Percentiles rank a stretch among this genome's conserved stretches.
These are phyloP conservation scores for Drosophila burlai DNA, from an alignment of 1,140 invertebrate genomes.

Conservation along the genomic window DNA sequence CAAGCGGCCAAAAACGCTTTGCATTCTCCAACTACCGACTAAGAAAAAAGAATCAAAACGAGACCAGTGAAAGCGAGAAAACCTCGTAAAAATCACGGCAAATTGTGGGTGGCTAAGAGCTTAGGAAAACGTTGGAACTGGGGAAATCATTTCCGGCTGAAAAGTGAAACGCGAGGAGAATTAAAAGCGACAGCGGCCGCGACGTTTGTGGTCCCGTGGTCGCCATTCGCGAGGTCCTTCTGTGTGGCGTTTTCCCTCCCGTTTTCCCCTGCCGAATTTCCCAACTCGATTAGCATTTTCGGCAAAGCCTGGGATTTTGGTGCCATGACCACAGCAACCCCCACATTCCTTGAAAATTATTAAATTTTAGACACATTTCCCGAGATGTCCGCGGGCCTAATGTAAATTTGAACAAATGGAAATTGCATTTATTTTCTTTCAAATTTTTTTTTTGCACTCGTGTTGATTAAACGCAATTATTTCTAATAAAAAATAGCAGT, in stretches of 20 bases:
- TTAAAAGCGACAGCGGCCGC: constrained; percentile 76
- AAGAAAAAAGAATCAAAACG: constrained; percentile 6
- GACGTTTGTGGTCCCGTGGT: constrained; percentile 73
- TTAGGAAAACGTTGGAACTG: constrained; percentile 25
- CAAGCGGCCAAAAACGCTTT: constrained; percentile 59
- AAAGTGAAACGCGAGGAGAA: constrained; percentile 67
- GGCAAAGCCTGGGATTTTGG: constrained; percentile 55
- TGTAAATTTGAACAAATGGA: constrained; percentile 71
- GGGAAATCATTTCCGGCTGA: constrained; percentile 3
- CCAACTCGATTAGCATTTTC: constrained; percentile 75
- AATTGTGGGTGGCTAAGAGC: constrained; percentile 31
- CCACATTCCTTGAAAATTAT: constrained; percentile 44
- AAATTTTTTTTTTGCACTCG: not conserved
- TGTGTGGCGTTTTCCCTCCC: constrained; percentile 23
- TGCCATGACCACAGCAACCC: constrained; percentile 33
- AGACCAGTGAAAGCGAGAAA: constrained; percentile 43
- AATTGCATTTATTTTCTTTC: constrained; percentile 50
- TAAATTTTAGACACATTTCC: constrained; percentile 56
- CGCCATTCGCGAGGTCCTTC: constrained; percentile 48
- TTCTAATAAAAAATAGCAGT: constrained; percentile 62
- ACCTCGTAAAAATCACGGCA: constrained; percentile 65
- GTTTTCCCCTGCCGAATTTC: constrained; percentile 12
- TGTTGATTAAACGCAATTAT: constrained; percentile 54
- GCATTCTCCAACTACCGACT: constrained; percentile 22
- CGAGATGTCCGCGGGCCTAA: constrained; percentile 45